Evolutionary conservation across 2,113 vertebrate species (phyloP).

Genomic region (Coregonus clupeaformis): DNA sequence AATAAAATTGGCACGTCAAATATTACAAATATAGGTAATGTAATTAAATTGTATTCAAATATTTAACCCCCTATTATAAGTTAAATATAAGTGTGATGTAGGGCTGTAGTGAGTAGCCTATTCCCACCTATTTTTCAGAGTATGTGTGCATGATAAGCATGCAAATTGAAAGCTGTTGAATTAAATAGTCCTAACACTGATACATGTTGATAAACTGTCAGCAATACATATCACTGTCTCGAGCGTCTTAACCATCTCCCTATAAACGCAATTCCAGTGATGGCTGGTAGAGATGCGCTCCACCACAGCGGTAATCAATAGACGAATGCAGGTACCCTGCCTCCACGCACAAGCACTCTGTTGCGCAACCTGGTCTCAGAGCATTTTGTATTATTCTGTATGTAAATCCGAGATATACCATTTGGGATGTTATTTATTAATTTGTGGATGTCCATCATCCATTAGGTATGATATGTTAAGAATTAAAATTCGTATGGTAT

Average conservation of each 20-base stretch:
- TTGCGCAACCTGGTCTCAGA: too few relatives aligned
- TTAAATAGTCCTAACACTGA: not conserved
- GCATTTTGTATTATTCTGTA: too few relatives aligned
- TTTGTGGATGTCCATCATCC: too few relatives aligned
- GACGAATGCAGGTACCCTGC: conserved; percentile 68
- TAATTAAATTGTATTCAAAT: too few relatives aligned
- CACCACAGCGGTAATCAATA: conserved; percentile 68
- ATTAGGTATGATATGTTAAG: too few relatives aligned
- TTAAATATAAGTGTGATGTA: too few relatives aligned
- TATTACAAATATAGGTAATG: not conserved
- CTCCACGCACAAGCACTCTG: conserved; percentile 49
- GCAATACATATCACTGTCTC: conserved; percentile 10
- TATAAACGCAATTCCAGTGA: conserved; percentile 46
- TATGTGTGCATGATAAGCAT: not conserved
- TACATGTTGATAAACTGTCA: conserved; percentile 10
- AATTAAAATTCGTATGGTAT: too few relatives aligned
- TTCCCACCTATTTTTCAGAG: not conserved
- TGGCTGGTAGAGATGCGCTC: conserved; percentile 49
- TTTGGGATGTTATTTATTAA: too few relatives aligned
- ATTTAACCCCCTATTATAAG: too few relatives aligned
- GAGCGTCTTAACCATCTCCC: conserved; percentile 29
- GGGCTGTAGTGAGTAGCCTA: too few relatives aligned
- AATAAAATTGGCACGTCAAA: not conserved
- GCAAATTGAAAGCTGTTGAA: not conserved
- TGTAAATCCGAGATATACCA: too few relatives aligned